A percentile compares a stretch with the other conserved stretches of the same genome.
Evolutionary conservation across 2,113 vertebrate species (phyloP).

Genomic region (Amblyopsis rosae): DNA sequence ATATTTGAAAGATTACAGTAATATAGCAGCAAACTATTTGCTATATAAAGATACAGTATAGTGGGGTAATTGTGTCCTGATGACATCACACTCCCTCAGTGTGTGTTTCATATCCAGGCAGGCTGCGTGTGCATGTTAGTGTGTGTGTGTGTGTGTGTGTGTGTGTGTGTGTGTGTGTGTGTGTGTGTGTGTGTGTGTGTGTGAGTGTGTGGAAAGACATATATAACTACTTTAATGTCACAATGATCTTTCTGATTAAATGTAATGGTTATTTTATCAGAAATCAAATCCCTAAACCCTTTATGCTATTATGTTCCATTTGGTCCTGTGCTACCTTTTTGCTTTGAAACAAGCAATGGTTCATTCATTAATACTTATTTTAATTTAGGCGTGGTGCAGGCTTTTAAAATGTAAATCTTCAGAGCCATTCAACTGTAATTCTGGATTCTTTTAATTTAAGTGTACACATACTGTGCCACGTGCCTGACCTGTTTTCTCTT

Average conservation of each 20-base stretch:
- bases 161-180: too few relatives aligned
- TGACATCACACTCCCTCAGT: too few relatives aligned
- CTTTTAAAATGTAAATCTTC: conserved; percentile 72
- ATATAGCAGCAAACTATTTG: not conserved
- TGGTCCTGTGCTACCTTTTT: conserved; percentile 40
- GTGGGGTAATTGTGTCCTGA: too few relatives aligned
- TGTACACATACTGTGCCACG: conserved; percentile 53
- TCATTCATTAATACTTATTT: conserved; percentile 70
- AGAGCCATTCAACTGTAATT: conserved; percentile 68
- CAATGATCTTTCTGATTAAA: too few relatives aligned
- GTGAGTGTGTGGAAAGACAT: too few relatives aligned
- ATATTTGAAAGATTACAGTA: too few relatives aligned
- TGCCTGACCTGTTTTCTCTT: conserved; percentile 31
- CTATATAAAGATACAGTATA: not conserved
- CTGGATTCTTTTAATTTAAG: conserved; percentile 55
- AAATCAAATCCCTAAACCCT: conserved; percentile 5
- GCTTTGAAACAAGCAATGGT: conserved; percentile 58
- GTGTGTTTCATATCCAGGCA: too few relatives aligned
- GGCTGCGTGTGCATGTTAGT: too few relatives aligned
- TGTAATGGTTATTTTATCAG: not conserved
- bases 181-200: too few relatives aligned
- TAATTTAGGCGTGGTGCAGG: conserved; percentile 55
- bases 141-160: too few relatives aligned
- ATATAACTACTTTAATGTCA: not conserved
- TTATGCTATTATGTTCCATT: not conserved